These are phyloP conservation scores for Himantopus leucocephalus DNA, from an alignment of 2,113 vertebrate genomes.

Conservation along the genomic window DNA sequence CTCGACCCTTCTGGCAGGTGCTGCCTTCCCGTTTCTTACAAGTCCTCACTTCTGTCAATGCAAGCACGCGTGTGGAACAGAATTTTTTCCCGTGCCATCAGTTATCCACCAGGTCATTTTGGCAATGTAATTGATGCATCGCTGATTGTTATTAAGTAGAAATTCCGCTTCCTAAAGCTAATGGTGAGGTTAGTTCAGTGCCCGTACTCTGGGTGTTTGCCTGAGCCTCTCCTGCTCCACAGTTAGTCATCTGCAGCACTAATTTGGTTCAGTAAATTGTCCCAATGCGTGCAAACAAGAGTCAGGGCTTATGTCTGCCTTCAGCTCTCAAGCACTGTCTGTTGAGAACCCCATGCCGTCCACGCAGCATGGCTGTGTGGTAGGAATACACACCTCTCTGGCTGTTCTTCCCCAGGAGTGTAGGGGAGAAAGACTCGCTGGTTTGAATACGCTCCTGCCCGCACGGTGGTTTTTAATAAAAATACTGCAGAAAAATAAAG, in stretches of 20 bases:
- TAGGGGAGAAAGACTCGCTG: not conserved
- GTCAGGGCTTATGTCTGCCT: not conserved
- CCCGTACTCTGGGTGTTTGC: not conserved
- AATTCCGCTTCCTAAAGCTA: not conserved
- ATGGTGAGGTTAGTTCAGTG: not conserved
- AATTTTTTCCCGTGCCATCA: not conserved
- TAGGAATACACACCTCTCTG: fast-evolving
- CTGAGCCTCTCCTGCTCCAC: not conserved
- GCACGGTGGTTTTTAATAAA: not conserved
- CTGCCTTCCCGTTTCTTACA: not conserved
- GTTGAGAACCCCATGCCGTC: fast-evolving
- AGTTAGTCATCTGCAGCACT: not conserved
- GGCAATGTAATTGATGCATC: not conserved
- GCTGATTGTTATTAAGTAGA: not conserved
- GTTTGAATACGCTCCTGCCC: not conserved
- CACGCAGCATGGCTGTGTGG: fast-evolving
- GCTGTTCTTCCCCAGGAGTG: not conserved
- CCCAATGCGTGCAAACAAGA: not conserved
- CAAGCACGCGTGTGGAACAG: too few species aligned
- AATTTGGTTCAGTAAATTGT: not conserved
- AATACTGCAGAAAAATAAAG: not conserved
- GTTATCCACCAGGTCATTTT: not conserved
- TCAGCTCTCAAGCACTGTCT: not conserved
- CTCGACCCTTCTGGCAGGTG: not conserved
- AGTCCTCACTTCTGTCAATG: not conserved